Conservation (phyloP, 2,797 vertebrate species). For the Enteromius afrohamiltoni region DNA sequence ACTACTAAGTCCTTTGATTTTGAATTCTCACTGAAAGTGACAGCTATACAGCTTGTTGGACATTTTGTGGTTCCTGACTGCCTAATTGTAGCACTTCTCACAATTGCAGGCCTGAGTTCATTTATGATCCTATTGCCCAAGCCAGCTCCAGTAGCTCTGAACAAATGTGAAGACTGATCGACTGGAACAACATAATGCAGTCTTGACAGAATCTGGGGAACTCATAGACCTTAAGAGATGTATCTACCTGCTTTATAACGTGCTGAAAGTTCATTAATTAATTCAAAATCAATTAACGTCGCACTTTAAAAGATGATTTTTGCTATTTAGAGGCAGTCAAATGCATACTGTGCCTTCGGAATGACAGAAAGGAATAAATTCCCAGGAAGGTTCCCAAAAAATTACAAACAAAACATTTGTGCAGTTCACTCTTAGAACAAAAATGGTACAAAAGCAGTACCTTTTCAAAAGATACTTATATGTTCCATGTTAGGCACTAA, state of each 20-base stretch:
- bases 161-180: constrained; percentile 30
- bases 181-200: constrained; percentile 34
- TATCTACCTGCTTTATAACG: constrained; percentile 12
- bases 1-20: constrained; percentile 11
- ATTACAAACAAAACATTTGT: not conserved
- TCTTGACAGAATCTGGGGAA: constrained; percentile 28
- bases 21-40: constrained; percentile 1
- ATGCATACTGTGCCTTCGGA: not conserved
- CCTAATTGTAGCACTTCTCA: constrained; percentile 16
- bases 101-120: constrained; percentile 13
- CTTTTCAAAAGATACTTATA: not conserved
- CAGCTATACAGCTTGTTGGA: not conserved
- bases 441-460: no score
- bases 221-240: constrained; percentile 29
- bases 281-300: not conserved
- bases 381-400: not conserved
- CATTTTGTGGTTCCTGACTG: not conserved
- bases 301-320: constrained; percentile 6
- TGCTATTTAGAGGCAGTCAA: constrained; percentile 39
- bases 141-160: constrained; percentile 14
- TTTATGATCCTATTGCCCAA: constrained; percentile 8
- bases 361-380: not conserved
- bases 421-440: not conserved
- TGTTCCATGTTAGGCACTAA: not conserved
- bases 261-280: no score